A percentile compares a stretch with the other conserved stretches of the same genome.
phyloP scores from a whole-genome alignment of 2,888 invertebrate genomes.

The Epistrophe eligans region DNA sequence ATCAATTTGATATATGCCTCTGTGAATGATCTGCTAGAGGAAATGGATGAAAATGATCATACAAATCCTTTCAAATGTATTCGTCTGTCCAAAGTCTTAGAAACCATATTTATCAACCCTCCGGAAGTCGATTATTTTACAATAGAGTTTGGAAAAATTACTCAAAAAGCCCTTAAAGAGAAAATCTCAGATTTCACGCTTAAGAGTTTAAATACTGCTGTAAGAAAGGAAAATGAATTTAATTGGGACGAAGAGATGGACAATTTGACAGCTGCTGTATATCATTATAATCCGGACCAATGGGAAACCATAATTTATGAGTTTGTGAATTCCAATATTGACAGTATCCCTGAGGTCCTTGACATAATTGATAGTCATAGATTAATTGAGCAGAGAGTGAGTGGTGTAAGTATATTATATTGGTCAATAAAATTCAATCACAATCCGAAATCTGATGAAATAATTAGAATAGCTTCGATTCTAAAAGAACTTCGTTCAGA shows the following conservation, averaged over 20 bases:
- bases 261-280: neutral
- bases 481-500: neutral
- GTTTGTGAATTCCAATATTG: neutral
- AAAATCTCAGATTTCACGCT: neutral
- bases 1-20: neutral
- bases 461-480: neutral
- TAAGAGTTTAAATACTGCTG: neutral
- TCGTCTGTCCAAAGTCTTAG: neutral
- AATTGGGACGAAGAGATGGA: neutral
- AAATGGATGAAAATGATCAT: neutral
- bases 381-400: slow-evolving; percentile 3
- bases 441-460: neutral
- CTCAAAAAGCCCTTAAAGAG: neutral
- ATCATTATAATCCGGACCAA: neutral
- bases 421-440: slow-evolving; percentile 15
- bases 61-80: neutral
- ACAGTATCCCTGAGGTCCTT: neutral
- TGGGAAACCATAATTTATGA: slow-evolving; percentile 7
- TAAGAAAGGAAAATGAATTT: neutral
- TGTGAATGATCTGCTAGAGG: neutral
- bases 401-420: neutral
- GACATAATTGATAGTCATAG: neutral
- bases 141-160: neutral
- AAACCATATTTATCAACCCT: neutral
- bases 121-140: neutral